phyloP scores from a whole-genome alignment of 2,113 vertebrate genomes.

The Apodemus sylvaticus region DNA sequence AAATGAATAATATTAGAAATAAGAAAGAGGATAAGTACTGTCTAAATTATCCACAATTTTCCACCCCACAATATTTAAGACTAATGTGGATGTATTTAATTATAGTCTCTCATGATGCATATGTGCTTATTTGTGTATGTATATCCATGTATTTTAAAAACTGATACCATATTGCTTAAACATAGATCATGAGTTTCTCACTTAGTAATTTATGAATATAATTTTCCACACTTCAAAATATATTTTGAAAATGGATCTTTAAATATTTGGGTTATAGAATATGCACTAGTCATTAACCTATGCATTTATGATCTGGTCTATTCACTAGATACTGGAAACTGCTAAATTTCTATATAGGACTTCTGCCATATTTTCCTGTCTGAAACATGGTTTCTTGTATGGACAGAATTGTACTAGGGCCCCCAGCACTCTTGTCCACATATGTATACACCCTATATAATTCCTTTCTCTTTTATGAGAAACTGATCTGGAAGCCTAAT shows the following conservation, averaged over 20 bases:
- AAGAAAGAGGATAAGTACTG: conserved; percentile 21
- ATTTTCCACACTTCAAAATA: conserved; percentile 27
- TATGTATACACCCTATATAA: neutral
- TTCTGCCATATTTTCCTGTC: neutral
- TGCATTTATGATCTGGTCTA: neutral
- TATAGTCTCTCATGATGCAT: neutral
- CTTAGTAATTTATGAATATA: neutral
- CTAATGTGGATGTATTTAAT: conserved; percentile 15
- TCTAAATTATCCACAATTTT: conserved; percentile 8
- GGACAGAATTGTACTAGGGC: neutral
- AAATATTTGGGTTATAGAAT: neutral
- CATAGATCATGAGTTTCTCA: neutral
- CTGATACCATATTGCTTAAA: neutral
- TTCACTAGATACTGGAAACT: neutral
- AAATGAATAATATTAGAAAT: neutral
- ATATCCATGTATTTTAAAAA: neutral
- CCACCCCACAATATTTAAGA: neutral
- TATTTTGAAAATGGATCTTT: neutral
- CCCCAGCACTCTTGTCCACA: neutral
- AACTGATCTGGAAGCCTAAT: neutral
- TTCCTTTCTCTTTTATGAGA: neutral
- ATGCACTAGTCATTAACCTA: neutral
- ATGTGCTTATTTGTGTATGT: neutral
- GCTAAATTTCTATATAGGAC: neutral
- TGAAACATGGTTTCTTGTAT: neutral